Conservation (phyloP, 2,888 invertebrate species). For the Petrolisthes manimaculis region DNA sequence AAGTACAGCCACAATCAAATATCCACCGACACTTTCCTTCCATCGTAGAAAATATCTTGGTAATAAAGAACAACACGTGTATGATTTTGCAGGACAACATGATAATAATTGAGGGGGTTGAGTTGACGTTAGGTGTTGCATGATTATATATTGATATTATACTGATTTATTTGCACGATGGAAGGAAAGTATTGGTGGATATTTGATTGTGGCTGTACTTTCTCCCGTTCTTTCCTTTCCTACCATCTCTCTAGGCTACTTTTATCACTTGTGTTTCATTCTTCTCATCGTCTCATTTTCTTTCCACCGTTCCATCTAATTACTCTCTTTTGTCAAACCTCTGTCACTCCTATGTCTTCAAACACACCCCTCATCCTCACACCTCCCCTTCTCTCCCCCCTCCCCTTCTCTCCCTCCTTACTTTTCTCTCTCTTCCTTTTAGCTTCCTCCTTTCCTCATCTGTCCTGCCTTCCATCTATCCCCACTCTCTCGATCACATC, state of each 20-base stretch:
- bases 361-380: background rate
- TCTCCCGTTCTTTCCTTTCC: background rate
- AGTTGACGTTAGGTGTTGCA: no score
- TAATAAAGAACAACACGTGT: no score
- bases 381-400: background rate
- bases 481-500: background rate
- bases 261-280: background rate
- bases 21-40: no score
- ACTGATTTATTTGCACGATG: no score
- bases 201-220: no score
- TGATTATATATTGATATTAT: no score
- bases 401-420: background rate
- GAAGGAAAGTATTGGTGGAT: no score
- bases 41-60: no score
- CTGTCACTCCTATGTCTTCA: background rate
- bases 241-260: background rate
- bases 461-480: background rate
- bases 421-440: background rate
- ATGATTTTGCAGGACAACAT: no score
- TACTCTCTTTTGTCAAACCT: conserved; percentile 1
- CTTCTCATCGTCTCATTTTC: background rate
- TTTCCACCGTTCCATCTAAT: background rate
- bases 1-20: no score
- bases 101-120: no score
- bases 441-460: background rate